Base-by-base conservation (phyloP, 1,140 invertebrate species). In the Acromyrmex echinatior region DNA sequence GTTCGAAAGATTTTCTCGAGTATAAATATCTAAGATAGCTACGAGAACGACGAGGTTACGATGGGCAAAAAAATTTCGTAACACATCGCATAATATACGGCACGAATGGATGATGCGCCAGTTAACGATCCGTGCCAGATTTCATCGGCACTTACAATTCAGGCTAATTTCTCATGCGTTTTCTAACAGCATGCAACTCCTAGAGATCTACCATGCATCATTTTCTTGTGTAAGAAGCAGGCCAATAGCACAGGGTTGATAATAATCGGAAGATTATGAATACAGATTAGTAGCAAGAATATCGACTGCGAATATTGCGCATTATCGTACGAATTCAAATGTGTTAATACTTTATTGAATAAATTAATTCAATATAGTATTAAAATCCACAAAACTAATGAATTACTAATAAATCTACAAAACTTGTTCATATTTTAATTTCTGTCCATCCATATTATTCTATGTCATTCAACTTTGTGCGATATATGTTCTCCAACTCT, bases 1-100 rank as follows among this genome's bases (percentile, higher is more conserved):
- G 3, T 14, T 62, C 28, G 18, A 62, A 35, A 68, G 3, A 6
- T 71, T 58, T 45, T 71, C 21, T n/a, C n/a, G 14, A 70, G 2
- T 45, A 71, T 18, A 70, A 21, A 25, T 71, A 45, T 16, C 25
- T 49, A 14, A 80, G 28, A 65, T 21, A 53, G 14, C 10, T 35
- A 35, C 35, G 51, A 49, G 25, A 74, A 74, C 10, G 39, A n/a
- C 14, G 39, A 35, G 12, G 63, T 51, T 76, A 84, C 51, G 35
- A 12, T 45, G 16, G 28, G 56, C 25, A 84, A 84, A 84, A 84
- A 84, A 84, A 62, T 84, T 84, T 84, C 39, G 70, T 76, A 84
- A 84, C 70, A 84, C 80, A 84, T 84, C 80, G 80, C 70, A 58
- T 84, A 84, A 84, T 84, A 84, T 84, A 84, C 80, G 56, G 80